phyloP scores from a whole-genome alignment of 2,797 vertebrate genomes.

The Iguana delicatissima region DNA sequence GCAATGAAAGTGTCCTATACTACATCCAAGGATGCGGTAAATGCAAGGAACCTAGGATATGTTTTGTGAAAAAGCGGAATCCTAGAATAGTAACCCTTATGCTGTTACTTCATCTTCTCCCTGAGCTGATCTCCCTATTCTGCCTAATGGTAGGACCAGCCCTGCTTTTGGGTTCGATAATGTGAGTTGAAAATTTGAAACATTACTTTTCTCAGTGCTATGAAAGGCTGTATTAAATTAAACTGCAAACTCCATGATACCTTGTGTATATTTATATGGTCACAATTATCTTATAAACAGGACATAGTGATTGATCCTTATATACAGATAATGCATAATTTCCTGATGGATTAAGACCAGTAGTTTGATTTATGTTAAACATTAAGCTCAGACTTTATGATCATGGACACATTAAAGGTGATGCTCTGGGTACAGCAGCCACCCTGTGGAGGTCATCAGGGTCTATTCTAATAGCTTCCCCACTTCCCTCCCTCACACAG shows the following conservation, averaged over 20 bases:
- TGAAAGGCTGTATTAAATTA: background rate
- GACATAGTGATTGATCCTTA: background rate
- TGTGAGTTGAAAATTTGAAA: background rate
- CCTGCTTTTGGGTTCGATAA: background rate
- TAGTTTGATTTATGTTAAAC: conserved; percentile 3
- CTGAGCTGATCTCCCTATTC: background rate
- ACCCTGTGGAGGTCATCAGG: background rate
- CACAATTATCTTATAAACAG: background rate
- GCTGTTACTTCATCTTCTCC: background rate
- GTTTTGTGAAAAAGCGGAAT: background rate
- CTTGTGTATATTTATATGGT: background rate
- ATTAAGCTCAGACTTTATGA: conserved; percentile 3
- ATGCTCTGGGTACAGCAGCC: background rate
- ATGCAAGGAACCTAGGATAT: background rate
- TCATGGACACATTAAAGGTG: conserved; percentile 4
- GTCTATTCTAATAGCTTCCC: conserved; percentile 50
- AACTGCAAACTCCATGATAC: background rate
- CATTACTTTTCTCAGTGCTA: background rate
- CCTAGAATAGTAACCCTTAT: background rate
- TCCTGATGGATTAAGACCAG: background rate
- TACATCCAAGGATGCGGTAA: background rate
- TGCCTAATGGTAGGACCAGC: background rate
- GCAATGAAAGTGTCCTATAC: background rate
- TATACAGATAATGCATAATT: background rate
- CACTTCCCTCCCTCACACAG: conserved; percentile 32